phyloP scores from a whole-genome alignment of 2,113 vertebrate genomes.

The Triplophysa siluroides region DNA sequence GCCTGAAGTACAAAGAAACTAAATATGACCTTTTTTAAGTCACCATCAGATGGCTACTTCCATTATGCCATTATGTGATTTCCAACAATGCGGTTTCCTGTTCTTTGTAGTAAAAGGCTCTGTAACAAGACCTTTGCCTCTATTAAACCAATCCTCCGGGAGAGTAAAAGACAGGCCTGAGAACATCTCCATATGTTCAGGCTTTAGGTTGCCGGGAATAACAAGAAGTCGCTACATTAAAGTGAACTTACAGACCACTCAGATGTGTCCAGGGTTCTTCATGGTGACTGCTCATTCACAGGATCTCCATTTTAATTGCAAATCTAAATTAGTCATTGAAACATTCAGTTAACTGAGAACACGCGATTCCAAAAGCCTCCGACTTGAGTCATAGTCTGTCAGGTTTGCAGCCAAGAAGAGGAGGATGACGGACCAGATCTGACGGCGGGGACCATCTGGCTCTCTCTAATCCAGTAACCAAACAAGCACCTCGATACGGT shows the following conservation, averaged over 20 bases:
- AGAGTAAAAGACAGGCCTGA: conserved; percentile 1
- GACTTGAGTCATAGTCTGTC: conserved; percentile 54
- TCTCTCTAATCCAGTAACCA: conserved; percentile 44
- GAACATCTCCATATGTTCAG: conserved; percentile 2
- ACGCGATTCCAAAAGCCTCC: conserved; percentile 27
- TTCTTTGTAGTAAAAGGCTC: conserved; percentile 22
- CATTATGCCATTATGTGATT: not conserved
- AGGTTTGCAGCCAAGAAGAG: conserved; percentile 48
- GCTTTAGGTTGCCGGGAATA: conserved; percentile 21
- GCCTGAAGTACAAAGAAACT: no score
- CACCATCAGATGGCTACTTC: conserved; percentile 26
- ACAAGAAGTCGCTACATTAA: conserved; percentile 16
- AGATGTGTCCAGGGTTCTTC: conserved; percentile 5
- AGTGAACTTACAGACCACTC: conserved; percentile 19
- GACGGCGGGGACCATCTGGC: conserved; percentile 55
- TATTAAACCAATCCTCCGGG: conserved; percentile 22
- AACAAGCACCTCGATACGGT: conserved; percentile 50
- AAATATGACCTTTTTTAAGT: not conserved
- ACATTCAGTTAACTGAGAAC: conserved; percentile 19
- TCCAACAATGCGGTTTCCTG: not conserved
- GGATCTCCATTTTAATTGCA: conserved; percentile 32
- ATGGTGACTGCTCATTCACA: conserved; percentile 40
- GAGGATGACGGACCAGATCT: conserved; percentile 47
- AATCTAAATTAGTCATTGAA: conserved; percentile 47
- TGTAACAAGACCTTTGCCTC: conserved; percentile 29